Conservation (phyloP, 2,797 vertebrate genomes). For the Sebastes melanostomus region DNA sequence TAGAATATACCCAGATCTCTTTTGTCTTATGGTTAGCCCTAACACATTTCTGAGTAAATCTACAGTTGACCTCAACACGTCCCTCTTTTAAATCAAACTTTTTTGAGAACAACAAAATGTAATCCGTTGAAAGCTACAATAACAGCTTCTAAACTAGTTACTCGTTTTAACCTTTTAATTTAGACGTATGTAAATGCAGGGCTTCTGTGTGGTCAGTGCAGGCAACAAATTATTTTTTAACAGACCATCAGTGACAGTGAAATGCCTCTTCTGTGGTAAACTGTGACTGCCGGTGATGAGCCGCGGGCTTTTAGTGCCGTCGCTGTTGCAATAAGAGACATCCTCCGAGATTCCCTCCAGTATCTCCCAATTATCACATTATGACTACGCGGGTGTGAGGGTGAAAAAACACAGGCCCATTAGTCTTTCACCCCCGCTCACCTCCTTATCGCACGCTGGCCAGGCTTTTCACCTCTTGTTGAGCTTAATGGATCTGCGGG, state of each 20-base stretch:
- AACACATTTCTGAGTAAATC: neutral
- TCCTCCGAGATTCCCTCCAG: constrained; percentile 82
- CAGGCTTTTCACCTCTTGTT: constrained; percentile 66
- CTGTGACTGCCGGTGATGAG: constrained; percentile 54
- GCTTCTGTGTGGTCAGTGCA: constrained; percentile 35
- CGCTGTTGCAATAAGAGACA: constrained; percentile 78
- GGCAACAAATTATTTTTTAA: constrained; percentile 56
- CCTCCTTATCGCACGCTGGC: constrained; percentile 79
- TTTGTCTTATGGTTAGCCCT: neutral
- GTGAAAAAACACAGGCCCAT: constrained; percentile 81
- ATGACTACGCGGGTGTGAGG: constrained; percentile 86
- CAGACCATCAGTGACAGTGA: constrained; percentile 46
- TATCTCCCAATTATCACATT: constrained; percentile 88
- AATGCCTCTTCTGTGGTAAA: constrained; percentile 57
- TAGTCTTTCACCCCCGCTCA: constrained; percentile 85
- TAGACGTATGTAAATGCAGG: neutral
- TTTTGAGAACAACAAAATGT: neutral
- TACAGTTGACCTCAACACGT: neutral
- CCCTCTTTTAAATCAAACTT: neutral
- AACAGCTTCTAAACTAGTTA: neutral
- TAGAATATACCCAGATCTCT: neutral
- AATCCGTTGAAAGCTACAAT: neutral
- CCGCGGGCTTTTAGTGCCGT: constrained; percentile 63
- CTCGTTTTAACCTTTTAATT: constrained; percentile 4
- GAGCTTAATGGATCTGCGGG: constrained; percentile 76